phyloP scores from a whole-genome alignment of 2,113 vertebrate genomes.

The Varanus komodoensis region DNA sequence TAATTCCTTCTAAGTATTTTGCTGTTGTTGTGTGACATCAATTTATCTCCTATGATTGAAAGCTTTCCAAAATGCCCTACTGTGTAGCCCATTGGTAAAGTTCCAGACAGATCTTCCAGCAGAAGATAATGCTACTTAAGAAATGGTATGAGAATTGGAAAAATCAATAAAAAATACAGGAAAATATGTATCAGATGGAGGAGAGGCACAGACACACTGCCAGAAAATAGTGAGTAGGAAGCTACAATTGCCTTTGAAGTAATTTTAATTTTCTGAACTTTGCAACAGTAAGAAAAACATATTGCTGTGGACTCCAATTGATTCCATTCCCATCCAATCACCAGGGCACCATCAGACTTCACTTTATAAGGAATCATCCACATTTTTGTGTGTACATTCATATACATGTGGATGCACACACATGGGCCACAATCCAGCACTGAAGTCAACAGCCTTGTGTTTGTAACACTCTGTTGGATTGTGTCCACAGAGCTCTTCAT shows the following conservation, averaged over 20 bases:
- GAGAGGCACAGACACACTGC: constrained; percentile 41
- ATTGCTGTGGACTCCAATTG: constrained; percentile 55
- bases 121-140: constrained; percentile 51
- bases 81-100: constrained; percentile 49
- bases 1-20: constrained; percentile 30
- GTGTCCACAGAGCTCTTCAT: neutral
- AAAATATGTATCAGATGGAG: constrained; percentile 54
- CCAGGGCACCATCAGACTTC: constrained; percentile 70
- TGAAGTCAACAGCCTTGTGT: constrained; percentile 14
- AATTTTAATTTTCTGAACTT: constrained; percentile 61
- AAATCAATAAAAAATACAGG: constrained; percentile 56
- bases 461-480: constrained; percentile 48
- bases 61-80: too few species aligned
- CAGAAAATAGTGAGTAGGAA: constrained; percentile 65
- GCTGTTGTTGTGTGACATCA: too few species aligned
- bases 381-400: constrained; percentile 64
- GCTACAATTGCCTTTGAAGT: constrained; percentile 69
- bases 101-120: constrained; percentile 19
- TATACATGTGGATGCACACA: constrained; percentile 35
- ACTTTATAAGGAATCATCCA: constrained; percentile 77
- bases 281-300: constrained; percentile 57
- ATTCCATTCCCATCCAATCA: constrained; percentile 64
- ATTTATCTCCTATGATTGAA: too few species aligned
- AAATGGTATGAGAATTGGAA: constrained; percentile 50
- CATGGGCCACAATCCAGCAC: neutral